phyloP scores from a whole-genome alignment of 2,888 invertebrate species.

The Hirtodrosophila histrioides region DNA sequence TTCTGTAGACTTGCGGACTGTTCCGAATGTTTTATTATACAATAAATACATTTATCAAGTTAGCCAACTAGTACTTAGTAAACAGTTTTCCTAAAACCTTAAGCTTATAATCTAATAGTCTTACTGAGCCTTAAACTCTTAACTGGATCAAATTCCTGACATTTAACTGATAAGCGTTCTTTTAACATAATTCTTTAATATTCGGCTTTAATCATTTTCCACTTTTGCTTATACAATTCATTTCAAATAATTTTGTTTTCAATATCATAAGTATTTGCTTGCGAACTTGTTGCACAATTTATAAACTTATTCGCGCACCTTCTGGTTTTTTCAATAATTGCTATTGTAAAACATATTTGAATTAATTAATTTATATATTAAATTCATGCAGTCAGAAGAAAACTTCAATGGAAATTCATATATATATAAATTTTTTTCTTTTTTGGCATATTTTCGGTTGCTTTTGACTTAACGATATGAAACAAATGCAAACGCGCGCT shows the following conservation, averaged over 20 bases:
- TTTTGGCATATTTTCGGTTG: constrained; percentile 74
- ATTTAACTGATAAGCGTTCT: constrained; percentile 28
- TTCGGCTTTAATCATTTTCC: constrained; percentile 26
- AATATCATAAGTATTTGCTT: constrained; percentile 57
- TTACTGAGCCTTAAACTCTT: constrained; percentile 27
- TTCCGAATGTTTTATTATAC: constrained; percentile 51
- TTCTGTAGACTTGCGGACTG: constrained; percentile 74
- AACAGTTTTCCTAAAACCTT: constrained; percentile 27
- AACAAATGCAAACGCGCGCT: constrained; percentile 74
- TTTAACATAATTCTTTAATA: constrained; percentile 16
- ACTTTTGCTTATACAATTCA: constrained; percentile 19
- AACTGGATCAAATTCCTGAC: constrained; percentile 37
- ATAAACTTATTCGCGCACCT: constrained; percentile 57
- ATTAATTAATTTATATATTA: constrained; percentile 54
- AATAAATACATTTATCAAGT: constrained; percentile 39
- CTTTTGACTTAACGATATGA: constrained; percentile 73
- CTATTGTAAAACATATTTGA: constrained; percentile 38
- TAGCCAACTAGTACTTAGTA: constrained; percentile 39
- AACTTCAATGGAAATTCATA: constrained; percentile 55
- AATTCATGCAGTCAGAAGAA: constrained; percentile 54
- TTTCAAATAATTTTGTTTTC: constrained; percentile 21
- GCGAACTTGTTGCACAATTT: constrained; percentile 62
- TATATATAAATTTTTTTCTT: constrained; percentile 65
- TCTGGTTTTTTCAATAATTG: constrained; percentile 37
- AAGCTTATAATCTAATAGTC: constrained; percentile 40